Evolutionary conservation across 2,888 invertebrate species (phyloP).

Genomic region (Cephonodes hylas): DNA sequence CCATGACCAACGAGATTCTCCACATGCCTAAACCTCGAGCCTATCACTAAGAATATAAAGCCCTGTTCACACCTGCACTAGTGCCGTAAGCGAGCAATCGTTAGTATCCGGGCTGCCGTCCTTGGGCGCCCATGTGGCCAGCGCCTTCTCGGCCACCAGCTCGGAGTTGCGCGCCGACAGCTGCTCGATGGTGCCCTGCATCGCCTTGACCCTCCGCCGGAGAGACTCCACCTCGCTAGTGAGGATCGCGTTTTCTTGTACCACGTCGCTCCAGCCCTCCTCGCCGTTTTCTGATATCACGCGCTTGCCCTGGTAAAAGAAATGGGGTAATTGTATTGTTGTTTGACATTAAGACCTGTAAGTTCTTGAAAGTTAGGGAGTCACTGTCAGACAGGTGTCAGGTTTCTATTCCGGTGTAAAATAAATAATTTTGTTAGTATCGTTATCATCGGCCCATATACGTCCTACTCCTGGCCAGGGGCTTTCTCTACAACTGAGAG

Average conservation of each 20-base stretch:
- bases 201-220: constrained; percentile 93
- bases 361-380: too few relatives aligned
- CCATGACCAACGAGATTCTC: too few relatives aligned
- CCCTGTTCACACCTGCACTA: constrained; percentile 84
- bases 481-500: too few relatives aligned
- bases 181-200: constrained; percentile 96
- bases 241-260: constrained; percentile 96
- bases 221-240: constrained; percentile 93
- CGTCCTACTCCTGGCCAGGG: too few relatives aligned
- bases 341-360: neutral
- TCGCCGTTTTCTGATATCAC: constrained; percentile 92
- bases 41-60: too few relatives aligned
- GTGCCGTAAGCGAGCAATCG: constrained; percentile 66
- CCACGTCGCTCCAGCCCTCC: constrained; percentile 95
- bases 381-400: too few relatives aligned
- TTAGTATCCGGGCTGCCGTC: constrained; percentile 62
- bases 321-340: too few relatives aligned
- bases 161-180: constrained; percentile 91
- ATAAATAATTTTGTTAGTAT: too few relatives aligned
- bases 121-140: constrained; percentile 82
- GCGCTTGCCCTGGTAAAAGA: constrained; percentile 87
- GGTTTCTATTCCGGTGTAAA: too few relatives aligned
- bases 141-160: constrained; percentile 89
- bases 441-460: too few relatives aligned
- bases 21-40: too few relatives aligned